Conservation (phyloP, 2,797 vertebrate species). For the Semotilus atromaculatus region DNA sequence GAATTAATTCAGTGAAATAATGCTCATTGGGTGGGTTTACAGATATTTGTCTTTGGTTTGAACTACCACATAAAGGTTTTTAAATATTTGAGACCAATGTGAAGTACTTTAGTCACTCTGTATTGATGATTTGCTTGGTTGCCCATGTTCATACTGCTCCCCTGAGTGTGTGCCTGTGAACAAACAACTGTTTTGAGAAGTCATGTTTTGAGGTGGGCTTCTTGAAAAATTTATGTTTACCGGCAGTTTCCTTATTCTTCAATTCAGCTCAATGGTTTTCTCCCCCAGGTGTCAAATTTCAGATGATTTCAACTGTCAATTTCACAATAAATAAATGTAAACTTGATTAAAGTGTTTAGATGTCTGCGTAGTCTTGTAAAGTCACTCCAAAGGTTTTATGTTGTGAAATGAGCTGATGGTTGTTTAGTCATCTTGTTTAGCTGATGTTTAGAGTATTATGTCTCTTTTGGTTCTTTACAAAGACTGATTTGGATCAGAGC, state of each 20-base stretch:
- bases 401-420: background rate
- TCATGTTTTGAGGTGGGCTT: slow-evolving; percentile 30
- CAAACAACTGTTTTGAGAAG: slow-evolving; percentile 22
- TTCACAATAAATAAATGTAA: slow-evolving; percentile 9
- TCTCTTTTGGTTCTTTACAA: background rate
- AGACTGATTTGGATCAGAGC: slow-evolving; percentile 12
- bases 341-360: background rate
- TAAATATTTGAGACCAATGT: background rate
- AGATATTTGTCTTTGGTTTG: background rate
- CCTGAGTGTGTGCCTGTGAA: slow-evolving; percentile 19
- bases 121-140: slow-evolving; percentile 38
- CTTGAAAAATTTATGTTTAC: slow-evolving; percentile 27
- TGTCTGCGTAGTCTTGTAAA: background rate
- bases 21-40: background rate
- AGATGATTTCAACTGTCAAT: slow-evolving; percentile 11
- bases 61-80: background rate
- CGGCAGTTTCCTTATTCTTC: background rate
- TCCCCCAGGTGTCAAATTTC: slow-evolving; percentile 16
- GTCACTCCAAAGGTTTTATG: background rate
- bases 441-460: slow-evolving; percentile 1
- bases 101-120: background rate
- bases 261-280: slow-evolving; percentile 16
- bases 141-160: slow-evolving; percentile 1
- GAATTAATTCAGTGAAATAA: background rate
- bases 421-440: background rate